Base-by-base conservation (phyloP, 2,888 invertebrate species). In the Mamestra brassicae region DNA sequence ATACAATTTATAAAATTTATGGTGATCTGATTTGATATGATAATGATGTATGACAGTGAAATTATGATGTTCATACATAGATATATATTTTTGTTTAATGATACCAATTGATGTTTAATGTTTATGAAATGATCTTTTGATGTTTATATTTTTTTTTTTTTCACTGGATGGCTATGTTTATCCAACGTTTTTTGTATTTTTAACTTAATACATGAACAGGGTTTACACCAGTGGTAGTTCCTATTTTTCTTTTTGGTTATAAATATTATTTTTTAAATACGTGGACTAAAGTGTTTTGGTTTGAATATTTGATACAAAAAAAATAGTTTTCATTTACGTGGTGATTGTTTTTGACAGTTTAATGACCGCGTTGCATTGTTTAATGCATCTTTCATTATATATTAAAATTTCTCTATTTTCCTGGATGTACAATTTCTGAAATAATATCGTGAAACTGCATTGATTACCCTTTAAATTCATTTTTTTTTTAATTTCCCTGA, bases 131-230 rank as follows among this genome's bases (percentile, higher is more conserved):
- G 1, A n/a, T 52, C 0, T 45, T 38, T 38, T 54, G 10, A 57
- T 50, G 63, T 11, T 36, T 45, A 45, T 36, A 5, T n/a, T 13
- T 52, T 13, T 36, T 58, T 42, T 1, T 34, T 55, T 1, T 17
- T 36, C 7, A 17, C 17, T 10, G 8, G 26, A 17, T 8, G 60
- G 34, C 36, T 15, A 34, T 47, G 58, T 55, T 17, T 34, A 55
- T 38, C 4, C 7, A 17, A 62, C 52, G 5, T 57, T 38, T 52
- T 42, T 63, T 17, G 3, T 61, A 57, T 66, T 65, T 45, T 34
- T 15, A 68, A 57, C 55, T 45, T 68, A 71, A 52, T 60, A 60
- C 45, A 55, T 82, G 67, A 80, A 83, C 77, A 82, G 72, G 63
- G 72, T 61, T 61, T 26, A 36, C n/a, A 82, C 63, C 63, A 11